These are phyloP conservation scores for Morphnarchus princeps DNA, from an alignment of 2,113 vertebrate genomes.

Conservation along the genomic window DNA sequence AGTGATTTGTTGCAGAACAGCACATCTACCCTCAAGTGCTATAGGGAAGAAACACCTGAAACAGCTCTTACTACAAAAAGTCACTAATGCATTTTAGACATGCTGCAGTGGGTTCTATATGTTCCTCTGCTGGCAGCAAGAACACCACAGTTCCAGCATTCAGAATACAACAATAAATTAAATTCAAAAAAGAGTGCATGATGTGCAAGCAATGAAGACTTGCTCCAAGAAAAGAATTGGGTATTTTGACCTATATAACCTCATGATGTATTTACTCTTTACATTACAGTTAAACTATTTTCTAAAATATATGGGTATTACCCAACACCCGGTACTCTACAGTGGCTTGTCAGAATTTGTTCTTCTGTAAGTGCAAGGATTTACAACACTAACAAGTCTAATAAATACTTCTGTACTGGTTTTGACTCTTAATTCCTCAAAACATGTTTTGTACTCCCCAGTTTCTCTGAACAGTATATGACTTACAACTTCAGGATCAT, in stretches of 20 bases:
- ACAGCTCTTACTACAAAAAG: neutral
- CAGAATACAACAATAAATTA: neutral
- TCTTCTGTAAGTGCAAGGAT: neutral
- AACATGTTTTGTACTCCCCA: neutral
- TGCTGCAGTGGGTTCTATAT: neutral
- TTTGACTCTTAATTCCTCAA: neutral
- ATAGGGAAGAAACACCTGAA: fast-evolving
- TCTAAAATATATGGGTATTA: neutral
- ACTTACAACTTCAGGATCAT: constrained; percentile 91
- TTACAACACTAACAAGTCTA: neutral
- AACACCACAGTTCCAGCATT: neutral
- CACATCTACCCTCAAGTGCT: neutral
- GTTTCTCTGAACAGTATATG: neutral
- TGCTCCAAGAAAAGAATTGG: neutral
- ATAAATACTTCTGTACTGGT: neutral
- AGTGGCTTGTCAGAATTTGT: neutral
- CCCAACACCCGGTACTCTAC: neutral
- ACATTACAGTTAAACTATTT: neutral
- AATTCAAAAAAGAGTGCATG: neutral
- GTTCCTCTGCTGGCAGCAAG: neutral
- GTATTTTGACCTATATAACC: neutral
- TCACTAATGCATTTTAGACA: neutral
- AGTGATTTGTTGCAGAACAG: neutral
- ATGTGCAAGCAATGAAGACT: neutral
- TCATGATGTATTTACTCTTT: neutral